These are phyloP conservation scores for Canis aureus DNA, from an alignment of 2,113 vertebrate species.

Conservation along the genomic window DNA sequence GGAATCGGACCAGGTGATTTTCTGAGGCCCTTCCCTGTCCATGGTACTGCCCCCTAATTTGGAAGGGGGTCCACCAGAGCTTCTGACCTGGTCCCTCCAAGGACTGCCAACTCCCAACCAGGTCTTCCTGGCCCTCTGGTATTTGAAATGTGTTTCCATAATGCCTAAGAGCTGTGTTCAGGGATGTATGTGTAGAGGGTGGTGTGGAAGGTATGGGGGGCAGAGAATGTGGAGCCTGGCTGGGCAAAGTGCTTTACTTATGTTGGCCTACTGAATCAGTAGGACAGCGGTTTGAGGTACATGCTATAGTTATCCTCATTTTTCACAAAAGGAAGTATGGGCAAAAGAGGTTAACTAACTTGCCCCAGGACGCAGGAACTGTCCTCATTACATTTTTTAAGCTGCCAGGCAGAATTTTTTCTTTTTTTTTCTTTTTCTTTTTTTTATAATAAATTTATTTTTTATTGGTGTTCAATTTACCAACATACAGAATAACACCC, in stretches of 20 bases:
- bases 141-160: constrained; percentile 28
- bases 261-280: neutral
- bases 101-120: neutral
- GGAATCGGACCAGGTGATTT: neutral
- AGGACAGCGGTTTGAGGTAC: neutral
- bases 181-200: neutral
- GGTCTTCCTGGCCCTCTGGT: neutral
- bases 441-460: too few species aligned
- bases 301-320: neutral
- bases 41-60: neutral
- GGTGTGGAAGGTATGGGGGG: neutral
- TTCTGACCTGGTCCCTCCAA: neutral
- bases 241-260: neutral
- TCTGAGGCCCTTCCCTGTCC: neutral
- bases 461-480: too few species aligned
- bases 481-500: too few species aligned
- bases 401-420: neutral
- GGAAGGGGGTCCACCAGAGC: neutral
- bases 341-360: neutral
- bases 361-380: neutral
- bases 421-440: too few species aligned
- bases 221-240: neutral
- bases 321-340: neutral
- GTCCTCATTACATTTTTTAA: neutral
- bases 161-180: neutral